Evolutionary conservation across 2,888 invertebrate genomes (phyloP).

Genomic region (Perizoma affinitatum): DNA sequence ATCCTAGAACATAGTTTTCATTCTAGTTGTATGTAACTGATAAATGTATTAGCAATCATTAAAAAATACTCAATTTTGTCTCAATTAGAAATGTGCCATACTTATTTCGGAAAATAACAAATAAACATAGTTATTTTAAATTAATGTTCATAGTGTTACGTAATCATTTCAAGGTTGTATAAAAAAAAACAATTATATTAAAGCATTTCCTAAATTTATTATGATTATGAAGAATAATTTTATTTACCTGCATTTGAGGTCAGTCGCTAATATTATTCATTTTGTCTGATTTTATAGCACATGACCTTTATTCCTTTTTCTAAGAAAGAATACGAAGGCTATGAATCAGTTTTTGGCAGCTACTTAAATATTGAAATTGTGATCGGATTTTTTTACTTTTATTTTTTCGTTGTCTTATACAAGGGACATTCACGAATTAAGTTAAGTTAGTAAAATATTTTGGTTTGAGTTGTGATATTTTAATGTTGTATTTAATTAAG

Average conservation of each 20-base stretch:
- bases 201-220: not conserved
- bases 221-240: not conserved
- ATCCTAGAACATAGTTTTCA: constrained; percentile 4
- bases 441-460: constrained; percentile 23
- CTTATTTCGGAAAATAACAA: not conserved
- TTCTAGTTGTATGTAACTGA: not conserved
- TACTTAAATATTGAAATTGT: constrained; percentile 12
- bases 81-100: constrained; percentile 36
- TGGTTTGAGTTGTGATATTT: constrained; percentile 30
- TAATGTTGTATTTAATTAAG: constrained; percentile 14
- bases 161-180: constrained; percentile 7
- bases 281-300: no score
- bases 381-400: not conserved
- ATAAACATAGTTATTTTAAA: constrained; percentile 2
- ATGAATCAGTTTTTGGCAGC: constrained; percentile 15
- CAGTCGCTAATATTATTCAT: no score
- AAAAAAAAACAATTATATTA: no score
- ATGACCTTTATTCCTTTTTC: no score
- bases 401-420: constrained; percentile 2
- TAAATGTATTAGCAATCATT: not conserved
- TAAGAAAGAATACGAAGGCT: not conserved
- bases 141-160: constrained; percentile 4
- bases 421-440: constrained; percentile 20
- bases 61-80: constrained; percentile 29
- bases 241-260: not conserved